Percentiles rank a stretch among this genome's conserved stretches.
These are phyloP conservation scores for Drosophila infuscata DNA, from an alignment of 2,888 invertebrate genomes.

Conservation along the genomic window DNA sequence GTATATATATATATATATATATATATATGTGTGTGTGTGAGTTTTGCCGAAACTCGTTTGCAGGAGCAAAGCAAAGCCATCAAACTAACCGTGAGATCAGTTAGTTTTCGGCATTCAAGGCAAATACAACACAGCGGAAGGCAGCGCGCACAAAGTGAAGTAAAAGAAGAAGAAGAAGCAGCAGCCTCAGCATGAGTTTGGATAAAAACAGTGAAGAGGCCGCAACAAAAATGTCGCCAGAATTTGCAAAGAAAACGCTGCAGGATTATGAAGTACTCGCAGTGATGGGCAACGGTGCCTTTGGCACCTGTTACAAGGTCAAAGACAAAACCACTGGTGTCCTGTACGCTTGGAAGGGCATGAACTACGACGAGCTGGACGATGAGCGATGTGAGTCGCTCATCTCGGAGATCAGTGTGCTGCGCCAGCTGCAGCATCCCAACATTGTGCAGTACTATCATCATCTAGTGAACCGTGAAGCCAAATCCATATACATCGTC, in stretches of 20 bases:
- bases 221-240: conserved; percentile 38
- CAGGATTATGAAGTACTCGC: conserved; percentile 87
- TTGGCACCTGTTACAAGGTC: conserved; percentile 88
- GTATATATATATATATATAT: conserved; percentile 1
- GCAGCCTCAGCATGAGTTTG: conserved; percentile 38
- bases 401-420: conserved; percentile 87
- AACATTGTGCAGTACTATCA: conserved; percentile 87
- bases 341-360: conserved; percentile 88
- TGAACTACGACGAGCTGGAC: conserved; percentile 87
- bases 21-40: neutral
- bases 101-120: conserved; percentile 60
- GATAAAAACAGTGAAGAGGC: conserved; percentile 17
- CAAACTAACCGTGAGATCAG: conserved; percentile 34
- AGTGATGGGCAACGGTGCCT: conserved; percentile 87
- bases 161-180: neutral
- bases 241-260: conserved; percentile 80
- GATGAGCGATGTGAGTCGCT: conserved; percentile 86
- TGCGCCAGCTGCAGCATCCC: conserved; percentile 86
- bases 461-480: conserved; percentile 86
- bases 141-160: neutral
- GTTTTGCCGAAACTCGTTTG: conserved; percentile 59
- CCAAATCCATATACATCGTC: conserved; percentile 87
- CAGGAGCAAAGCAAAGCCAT: conserved; percentile 29
- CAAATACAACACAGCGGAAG: conserved; percentile 28
- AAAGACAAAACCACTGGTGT: conserved; percentile 86